A percentile compares a stretch with the other conserved stretches of the same genome.
Conservation (phyloP, 2,888 invertebrate genomes). For the Subacronicta megacephala region DNA sequence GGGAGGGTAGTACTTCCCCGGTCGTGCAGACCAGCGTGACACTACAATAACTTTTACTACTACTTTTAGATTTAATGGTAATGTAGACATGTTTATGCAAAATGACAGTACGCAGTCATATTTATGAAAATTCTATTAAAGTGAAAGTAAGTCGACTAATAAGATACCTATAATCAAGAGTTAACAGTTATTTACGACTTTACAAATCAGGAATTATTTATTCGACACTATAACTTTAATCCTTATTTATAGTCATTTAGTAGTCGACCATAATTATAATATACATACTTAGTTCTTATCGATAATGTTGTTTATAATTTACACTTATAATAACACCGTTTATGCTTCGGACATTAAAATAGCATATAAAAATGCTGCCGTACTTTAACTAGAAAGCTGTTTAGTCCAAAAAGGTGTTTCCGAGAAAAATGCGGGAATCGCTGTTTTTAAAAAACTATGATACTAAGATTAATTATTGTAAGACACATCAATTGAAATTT, state of each 20-base stretch:
- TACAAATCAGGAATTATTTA: neutral
- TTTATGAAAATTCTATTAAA: neutral
- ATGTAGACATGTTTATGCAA: no score
- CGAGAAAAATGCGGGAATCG: no score
- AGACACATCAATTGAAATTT: no score
- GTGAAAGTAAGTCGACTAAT: neutral
- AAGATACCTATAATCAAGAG: neutral
- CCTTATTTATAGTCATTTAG: neutral
- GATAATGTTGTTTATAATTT: constrained; percentile 7
- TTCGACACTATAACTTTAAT: neutral
- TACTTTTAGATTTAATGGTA: no score
- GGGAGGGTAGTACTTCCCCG: no score
- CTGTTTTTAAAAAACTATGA: no score
- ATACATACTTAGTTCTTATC: neutral
- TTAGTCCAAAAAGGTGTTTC: no score
- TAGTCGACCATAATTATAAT: neutral
- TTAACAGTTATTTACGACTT: constrained; percentile 1
- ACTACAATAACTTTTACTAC: no score
- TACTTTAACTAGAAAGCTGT: no score
- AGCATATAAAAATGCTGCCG: constrained; percentile 19
- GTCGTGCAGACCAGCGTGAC: no score
- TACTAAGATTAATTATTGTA: no score
- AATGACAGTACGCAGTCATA: no score
- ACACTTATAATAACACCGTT: constrained; percentile 27
- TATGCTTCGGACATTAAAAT: neutral